Conservation (phyloP, 2,888 invertebrate genomes). For the Ellobium chinense region DNA sequence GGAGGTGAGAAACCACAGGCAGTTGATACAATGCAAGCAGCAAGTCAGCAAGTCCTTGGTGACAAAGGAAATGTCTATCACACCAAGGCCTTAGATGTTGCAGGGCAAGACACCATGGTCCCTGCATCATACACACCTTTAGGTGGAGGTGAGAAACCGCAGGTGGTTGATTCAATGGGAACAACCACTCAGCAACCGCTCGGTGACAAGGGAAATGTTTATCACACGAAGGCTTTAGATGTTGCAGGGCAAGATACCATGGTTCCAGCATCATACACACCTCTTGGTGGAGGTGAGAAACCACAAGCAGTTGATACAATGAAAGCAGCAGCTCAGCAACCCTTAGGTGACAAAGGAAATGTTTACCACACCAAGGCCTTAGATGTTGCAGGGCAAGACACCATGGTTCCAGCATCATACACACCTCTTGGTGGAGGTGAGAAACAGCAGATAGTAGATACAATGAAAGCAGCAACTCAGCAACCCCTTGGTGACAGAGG, state of each 20-base stretch:
- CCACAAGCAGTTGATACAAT: neutral
- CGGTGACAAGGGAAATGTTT: constrained; percentile 32
- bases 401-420: constrained; percentile 9
- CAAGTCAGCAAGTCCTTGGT: neutral
- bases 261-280: neutral
- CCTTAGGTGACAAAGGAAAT: constrained; percentile 35
- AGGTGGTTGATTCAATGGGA: neutral
- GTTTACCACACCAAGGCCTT: constrained; percentile 23
- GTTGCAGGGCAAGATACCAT: constrained; percentile 33
- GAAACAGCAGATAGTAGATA: neutral
- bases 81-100: constrained; percentile 22
- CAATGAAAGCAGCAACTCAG: neutral
- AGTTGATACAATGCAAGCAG: constrained; percentile 14
- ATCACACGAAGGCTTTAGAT: constrained; percentile 24
- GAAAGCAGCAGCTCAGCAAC: constrained; percentile 1
- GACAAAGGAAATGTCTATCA: constrained; percentile 42
- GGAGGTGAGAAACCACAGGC: neutral
- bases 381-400: constrained; percentile 34
- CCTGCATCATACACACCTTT: neutral
- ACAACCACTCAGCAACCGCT: neutral
- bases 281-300: neutral
- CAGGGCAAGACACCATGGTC: constrained; percentile 15
- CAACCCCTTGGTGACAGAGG: constrained; percentile 29
- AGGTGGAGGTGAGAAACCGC: constrained; percentile 1
- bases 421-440: neutral